Percentiles rank a stretch among this genome's conserved stretches.
Evolutionary conservation across 2,797 vertebrate genomes (phyloP).

Genomic region (Synaphobranchus kaupii): DNA sequence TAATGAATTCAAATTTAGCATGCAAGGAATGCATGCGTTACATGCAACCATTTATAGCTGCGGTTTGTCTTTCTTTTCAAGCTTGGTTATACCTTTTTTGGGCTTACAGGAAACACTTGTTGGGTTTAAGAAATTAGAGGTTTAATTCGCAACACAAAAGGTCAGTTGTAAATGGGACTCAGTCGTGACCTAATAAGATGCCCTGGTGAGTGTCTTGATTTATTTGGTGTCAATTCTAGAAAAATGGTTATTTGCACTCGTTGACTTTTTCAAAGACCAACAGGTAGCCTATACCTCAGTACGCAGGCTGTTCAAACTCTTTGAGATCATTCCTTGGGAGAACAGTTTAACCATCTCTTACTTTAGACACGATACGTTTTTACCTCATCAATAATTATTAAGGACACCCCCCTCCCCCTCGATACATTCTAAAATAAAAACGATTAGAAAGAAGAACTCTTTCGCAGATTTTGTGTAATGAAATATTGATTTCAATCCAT

Average conservation of each 20-base stretch:
- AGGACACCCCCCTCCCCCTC: not conserved
- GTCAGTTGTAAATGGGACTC: not conserved
- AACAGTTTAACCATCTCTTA: not conserved
- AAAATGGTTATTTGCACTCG: too few species aligned
- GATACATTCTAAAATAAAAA: not conserved
- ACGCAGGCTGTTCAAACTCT: not conserved
- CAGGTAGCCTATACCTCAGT: not conserved
- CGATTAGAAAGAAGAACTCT: not conserved
- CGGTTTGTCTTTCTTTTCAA: not conserved
- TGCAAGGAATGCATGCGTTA: not conserved
- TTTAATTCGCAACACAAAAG: not conserved
- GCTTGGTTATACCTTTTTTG: not conserved
- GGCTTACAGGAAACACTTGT: not conserved
- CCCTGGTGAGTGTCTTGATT: not conserved
- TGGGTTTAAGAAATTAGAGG: not conserved
- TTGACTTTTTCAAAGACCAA: not conserved
- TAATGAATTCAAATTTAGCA: not conserved
- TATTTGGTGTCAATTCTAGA: not conserved
- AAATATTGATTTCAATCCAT: not conserved
- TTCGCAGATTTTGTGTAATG: not conserved
- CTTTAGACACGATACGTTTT: not conserved
- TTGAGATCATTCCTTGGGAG: not conserved
- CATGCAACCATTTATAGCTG: too few species aligned
- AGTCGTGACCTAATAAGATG: not conserved
- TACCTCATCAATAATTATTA: not conserved